A percentile compares a stretch with the other conserved stretches of the same genome.
These are phyloP conservation scores for Murina feae DNA, from an alignment of 2,113 vertebrate species.

Conservation along the genomic window DNA sequence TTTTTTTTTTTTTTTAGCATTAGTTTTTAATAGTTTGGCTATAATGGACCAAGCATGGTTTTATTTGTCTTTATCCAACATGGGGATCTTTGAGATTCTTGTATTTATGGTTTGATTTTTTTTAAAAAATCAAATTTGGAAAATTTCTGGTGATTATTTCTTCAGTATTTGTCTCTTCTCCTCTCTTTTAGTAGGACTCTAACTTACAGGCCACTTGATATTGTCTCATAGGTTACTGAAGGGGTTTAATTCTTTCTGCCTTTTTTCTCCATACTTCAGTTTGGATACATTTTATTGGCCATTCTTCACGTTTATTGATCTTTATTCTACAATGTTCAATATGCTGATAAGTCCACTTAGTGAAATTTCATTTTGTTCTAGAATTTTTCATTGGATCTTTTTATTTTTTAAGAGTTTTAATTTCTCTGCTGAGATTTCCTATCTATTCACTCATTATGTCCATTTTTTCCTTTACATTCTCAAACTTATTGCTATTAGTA, in stretches of 20 bases:
- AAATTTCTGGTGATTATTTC: neutral
- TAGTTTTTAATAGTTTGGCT: conserved; percentile 11
- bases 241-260: neutral
- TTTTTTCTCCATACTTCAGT: neutral
- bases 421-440: neutral
- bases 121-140: neutral
- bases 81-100: conserved; percentile 26
- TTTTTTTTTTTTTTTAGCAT: neutral
- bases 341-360: neutral
- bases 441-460: neutral
- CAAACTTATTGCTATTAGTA: neutral
- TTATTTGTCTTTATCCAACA: conserved; percentile 4
- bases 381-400: neutral
- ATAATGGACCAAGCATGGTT: neutral
- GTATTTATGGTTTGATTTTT: neutral
- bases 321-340: neutral
- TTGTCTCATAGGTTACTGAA: neutral
- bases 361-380: neutral
- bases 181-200: neutral
- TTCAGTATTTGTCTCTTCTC: neutral
- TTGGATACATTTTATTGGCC: neutral
- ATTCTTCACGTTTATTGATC: neutral
- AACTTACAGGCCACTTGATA: neutral
- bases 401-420: neutral
- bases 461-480: neutral